A percentile compares a stretch with the other conserved stretches of the same genome.
These are phyloP conservation scores for Petrocephalus zakoni DNA, from an alignment of 2,113 vertebrate species.

Conservation along the genomic window DNA sequence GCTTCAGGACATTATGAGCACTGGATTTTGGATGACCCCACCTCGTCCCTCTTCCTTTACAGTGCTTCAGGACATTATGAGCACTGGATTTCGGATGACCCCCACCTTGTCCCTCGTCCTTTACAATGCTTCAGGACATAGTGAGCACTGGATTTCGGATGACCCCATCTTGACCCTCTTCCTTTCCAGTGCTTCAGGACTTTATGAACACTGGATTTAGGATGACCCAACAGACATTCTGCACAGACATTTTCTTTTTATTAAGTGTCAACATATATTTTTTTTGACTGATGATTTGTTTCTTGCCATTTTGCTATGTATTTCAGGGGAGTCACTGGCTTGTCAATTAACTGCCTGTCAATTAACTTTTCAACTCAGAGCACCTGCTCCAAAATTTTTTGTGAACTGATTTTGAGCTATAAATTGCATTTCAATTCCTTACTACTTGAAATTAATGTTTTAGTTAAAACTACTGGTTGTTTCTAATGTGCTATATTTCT, in stretches of 20 bases:
- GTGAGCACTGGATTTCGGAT: neutral
- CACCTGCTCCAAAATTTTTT: neutral
- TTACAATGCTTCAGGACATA: too few species aligned
- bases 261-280: neutral
- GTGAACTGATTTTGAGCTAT: neutral
- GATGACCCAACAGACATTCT: neutral
- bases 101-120: too few species aligned
- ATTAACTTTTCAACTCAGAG: neutral
- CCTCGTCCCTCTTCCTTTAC: too few species aligned
- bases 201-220: neutral
- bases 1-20: too few species aligned
- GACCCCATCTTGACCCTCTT: neutral
- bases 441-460: neutral
- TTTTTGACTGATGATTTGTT: neutral
- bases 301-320: neutral
- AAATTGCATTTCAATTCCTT: neutral
- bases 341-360: neutral
- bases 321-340: neutral
- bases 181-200: neutral
- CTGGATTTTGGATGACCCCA: too few species aligned
- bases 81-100: too few species aligned
- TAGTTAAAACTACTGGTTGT: neutral
- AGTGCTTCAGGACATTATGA: too few species aligned
- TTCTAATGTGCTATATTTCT: neutral
- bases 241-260: neutral